Base-by-base conservation (phyloP, 2,113 vertebrate genomes). In the Entelurus aequoreus region DNA sequence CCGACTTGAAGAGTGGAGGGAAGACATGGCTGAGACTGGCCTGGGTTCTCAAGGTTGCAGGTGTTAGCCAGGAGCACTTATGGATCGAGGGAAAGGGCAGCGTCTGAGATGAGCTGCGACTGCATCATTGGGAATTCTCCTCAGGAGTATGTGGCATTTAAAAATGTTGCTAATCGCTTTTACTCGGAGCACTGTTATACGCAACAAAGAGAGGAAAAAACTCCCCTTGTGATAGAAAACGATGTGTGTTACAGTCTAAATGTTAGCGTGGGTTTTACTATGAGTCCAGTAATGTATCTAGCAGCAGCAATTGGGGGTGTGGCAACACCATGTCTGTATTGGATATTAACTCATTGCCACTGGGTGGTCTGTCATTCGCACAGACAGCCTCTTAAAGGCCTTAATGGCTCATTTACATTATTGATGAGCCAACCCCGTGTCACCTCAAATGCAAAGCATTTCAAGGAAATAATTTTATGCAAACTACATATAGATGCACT, bases 381-480 rank as follows among this genome's bases (percentile, higher is more conserved):
- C 80, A 90, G 93, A 94, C 92, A 90, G 88, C 88, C 88, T 90
- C 87, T 85, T 90, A 91, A 57, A 92, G 91, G 90, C 89, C 91
- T 90, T 92, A 93, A 93, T 89, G 90, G 77, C 72, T 82, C 84
- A 98, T 99, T 95, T 95, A 84, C 95, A 99, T 97, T 96, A 98
- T 98, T 94, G 90, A 98, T 95, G 92, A 95, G 86, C 89, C 91
- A 92, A 92, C 90, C 92, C 91, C 93, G 93, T 93, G 92, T 94
- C 94, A 95, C 93, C 93, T 92, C 88, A 94, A 93, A 94, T 91
- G 88, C 83, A 85, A 92, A 93, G 91, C 90, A 91, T 93, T 95
- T 94, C 94, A 93, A 91, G 89, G 89, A 88, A 94, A 95, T 92
- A 93, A 93, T 92, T 94, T 94, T 94, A 98, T 99, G 95, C 91